Base-by-base conservation (phyloP, 92 coral and sea anemone species). In the Bergia puertoricense region DNA sequence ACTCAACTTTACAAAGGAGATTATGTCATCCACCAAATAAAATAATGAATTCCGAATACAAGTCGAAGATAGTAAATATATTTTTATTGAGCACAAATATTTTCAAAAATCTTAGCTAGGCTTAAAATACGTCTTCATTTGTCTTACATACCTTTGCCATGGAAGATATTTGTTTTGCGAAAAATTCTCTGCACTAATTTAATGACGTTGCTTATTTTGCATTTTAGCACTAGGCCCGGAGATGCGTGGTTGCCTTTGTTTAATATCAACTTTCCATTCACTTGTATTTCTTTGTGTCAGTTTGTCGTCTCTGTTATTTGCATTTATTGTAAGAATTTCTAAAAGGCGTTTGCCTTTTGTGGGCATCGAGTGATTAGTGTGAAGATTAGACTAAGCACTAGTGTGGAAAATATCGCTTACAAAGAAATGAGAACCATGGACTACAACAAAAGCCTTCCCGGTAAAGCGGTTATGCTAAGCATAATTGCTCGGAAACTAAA, bases 401-500 rank as follows among this genome's bases (percentile, higher is more conserved):
- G 22, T 59, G 69, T 30, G 84, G 38, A 80, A 56, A 77, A 16
- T 8, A 20, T 54, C 18, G 84, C 38, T n/a, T 15, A 3, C 39
- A 22, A 6, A 7, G 77, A 69, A 51, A 84, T 84, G 87, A 48
- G 30, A 45, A 71, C 16, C 79, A 84, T 73, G 87, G 87, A 84
- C 13, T 84, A 84, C 45, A 72, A 30, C 87, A 46, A 48, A 23
- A 36, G 78, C 30, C 87, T 84, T 84, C 87, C 87, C 42, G 68
- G 87, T 71, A 84, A 72, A n/a, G 45, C 77, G 5, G 16, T 71
- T n/a, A 84, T 84, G 87, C 23, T 84, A 16, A 84, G 87, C 48
- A 84, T 84, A 50, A 79, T 84, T 44, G 87, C 87, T 46, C 78
- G 87, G 18, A 84, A 84, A 48, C 87, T 84, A 45, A 84, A 72